Evolutionary conservation across 1,140 invertebrate genomes (phyloP).

Genomic region (Drosophila sp.): DNA sequence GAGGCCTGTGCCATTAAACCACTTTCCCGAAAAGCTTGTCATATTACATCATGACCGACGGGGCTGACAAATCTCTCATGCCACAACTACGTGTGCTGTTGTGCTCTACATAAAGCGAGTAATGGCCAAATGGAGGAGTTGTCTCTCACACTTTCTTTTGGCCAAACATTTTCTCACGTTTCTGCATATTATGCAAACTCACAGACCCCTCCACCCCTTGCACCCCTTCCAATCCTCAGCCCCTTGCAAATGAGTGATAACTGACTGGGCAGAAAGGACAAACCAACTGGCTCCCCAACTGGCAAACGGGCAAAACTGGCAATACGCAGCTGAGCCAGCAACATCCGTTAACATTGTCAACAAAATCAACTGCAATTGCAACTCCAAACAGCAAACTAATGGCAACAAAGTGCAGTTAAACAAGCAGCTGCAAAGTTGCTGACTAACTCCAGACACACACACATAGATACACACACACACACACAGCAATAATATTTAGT

Average conservation of each 20-base stretch:
- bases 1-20: constrained; percentile 44
- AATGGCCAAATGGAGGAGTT: constrained; percentile 49
- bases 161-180: constrained; percentile 69
- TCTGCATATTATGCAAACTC: constrained; percentile 43
- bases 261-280: constrained; percentile 72
- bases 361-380: constrained; percentile 53
- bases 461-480: constrained; percentile 27
- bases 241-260: constrained; percentile 56
- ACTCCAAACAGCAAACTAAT: constrained; percentile 52
- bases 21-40: constrained; percentile 51
- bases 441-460: constrained; percentile 45
- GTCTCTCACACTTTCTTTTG: constrained; percentile 60
- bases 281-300: constrained; percentile 17
- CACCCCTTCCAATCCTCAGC: background rate
- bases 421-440: constrained; percentile 68
- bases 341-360: constrained; percentile 73
- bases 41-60: constrained; percentile 55
- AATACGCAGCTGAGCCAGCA: constrained; percentile 62
- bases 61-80: constrained; percentile 10
- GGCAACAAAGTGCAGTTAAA: constrained; percentile 71
- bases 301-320: background rate
- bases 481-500: constrained; percentile 33
- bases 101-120: constrained; percentile 48
- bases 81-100: constrained; percentile 28
- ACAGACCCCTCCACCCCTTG: constrained; percentile 11